phyloP scores from a whole-genome alignment of 2,113 vertebrate species.

The Melanostigma gelatinosum region DNA sequence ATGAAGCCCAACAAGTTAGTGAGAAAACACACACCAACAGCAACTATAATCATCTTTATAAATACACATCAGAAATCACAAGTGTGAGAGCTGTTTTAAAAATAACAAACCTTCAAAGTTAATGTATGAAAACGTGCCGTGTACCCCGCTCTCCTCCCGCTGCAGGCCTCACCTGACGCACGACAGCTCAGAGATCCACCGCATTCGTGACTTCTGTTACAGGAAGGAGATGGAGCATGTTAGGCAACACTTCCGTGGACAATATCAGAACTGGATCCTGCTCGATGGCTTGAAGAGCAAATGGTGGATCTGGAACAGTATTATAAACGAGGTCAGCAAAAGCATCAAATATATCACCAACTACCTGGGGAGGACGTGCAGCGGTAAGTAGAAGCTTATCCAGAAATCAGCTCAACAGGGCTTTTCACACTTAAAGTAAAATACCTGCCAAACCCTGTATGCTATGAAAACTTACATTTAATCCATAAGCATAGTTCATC shows the following conservation, averaged over 20 bases:
- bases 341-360: slow-evolving; percentile 84
- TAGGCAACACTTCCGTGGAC: slow-evolving; percentile 82
- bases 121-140: background rate
- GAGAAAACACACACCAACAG: slow-evolving; percentile 1
- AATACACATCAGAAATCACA: background rate
- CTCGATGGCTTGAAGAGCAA: slow-evolving; percentile 87
- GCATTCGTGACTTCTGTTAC: slow-evolving; percentile 84
- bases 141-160: slow-evolving; percentile 35
- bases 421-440: background rate
- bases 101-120: background rate
- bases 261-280: slow-evolving; percentile 90
- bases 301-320: slow-evolving; percentile 90
- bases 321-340: slow-evolving; percentile 81
- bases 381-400: slow-evolving; percentile 80
- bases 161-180: slow-evolving; percentile 81
- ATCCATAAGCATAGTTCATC: background rate
- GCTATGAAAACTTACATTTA: background rate
- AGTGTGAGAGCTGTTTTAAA: background rate
- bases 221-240: slow-evolving; percentile 81
- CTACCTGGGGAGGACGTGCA: slow-evolving; percentile 87
- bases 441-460: background rate
- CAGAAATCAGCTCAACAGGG: background rate
- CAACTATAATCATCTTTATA: background rate
- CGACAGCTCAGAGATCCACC: slow-evolving; percentile 87
- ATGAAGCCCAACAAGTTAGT: slow-evolving; percentile 83